phyloP scores from a whole-genome alignment of 1,140 invertebrate genomes.

The Drosophila equinoxialis region DNA sequence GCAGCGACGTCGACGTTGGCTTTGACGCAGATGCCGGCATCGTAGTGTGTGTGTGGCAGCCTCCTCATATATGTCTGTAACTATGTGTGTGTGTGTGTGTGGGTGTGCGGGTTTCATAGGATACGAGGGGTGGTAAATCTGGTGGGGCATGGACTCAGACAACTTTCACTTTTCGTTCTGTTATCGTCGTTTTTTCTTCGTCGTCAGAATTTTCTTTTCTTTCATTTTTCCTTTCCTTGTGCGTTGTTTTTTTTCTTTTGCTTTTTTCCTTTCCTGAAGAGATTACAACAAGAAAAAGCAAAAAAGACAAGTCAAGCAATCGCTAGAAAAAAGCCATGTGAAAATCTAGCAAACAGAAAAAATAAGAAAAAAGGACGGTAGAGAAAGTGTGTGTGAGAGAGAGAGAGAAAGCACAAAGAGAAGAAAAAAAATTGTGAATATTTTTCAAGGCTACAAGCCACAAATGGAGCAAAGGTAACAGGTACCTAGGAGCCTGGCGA shows the following conservation, averaged over 20 bases:
- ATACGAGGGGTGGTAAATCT: neutral
- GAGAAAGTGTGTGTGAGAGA: neutral
- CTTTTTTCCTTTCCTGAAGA: neutral
- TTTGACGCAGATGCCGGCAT: slow-evolving; percentile 21
- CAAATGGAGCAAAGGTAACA: slow-evolving; percentile 31
- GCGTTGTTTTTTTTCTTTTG: too few relatives aligned
- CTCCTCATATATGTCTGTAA: slow-evolving; percentile 1
- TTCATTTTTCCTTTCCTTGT: neutral
- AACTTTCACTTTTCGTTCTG: slow-evolving; percentile 69
- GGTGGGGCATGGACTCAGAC: slow-evolving; percentile 49
- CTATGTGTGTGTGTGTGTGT: slow-evolving; percentile 19
- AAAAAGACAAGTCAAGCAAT: slow-evolving; percentile 33
- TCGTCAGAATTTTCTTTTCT: slow-evolving; percentile 32
- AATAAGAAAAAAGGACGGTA: slow-evolving; percentile 22
- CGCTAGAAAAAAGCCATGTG: slow-evolving; percentile 63
- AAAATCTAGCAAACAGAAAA: slow-evolving; percentile 56
- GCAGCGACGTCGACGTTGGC: slow-evolving; percentile 12
- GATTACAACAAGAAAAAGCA: slow-evolving; percentile 38
- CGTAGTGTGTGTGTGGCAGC: slow-evolving; percentile 19
- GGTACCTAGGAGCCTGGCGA: slow-evolving; percentile 14
- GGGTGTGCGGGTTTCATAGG: neutral
- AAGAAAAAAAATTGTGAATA: slow-evolving; percentile 14
- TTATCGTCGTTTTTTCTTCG: slow-evolving; percentile 55
- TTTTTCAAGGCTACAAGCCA: slow-evolving; percentile 44
- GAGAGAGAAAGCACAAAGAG: neutral